Percentiles rank a stretch among this genome's conserved stretches.
Evolutionary conservation across 2,888 invertebrate genomes (phyloP).

Genomic region (Dynastes maya): DNA sequence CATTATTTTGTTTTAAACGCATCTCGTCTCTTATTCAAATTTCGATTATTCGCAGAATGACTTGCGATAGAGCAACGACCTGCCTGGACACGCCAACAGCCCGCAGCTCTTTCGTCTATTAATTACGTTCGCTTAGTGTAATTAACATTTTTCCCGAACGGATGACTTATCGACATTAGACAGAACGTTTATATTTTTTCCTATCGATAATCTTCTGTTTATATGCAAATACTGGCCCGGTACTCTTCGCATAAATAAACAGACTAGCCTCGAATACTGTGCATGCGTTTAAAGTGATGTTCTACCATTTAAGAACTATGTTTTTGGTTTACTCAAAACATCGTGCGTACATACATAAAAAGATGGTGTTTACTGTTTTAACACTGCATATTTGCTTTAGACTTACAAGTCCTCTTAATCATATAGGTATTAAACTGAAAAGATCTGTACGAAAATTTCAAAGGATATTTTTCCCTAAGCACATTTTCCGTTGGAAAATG

Average conservation of each 20-base stretch:
- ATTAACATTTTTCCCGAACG: slow-evolving; percentile 42
- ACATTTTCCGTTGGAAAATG: too few relatives aligned
- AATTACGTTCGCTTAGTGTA: slow-evolving; percentile 44
- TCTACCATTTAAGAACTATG: neutral
- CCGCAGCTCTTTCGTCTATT: slow-evolving; percentile 40
- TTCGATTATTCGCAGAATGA: slow-evolving; percentile 32
- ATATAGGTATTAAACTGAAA: neutral
- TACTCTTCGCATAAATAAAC: slow-evolving; percentile 22
- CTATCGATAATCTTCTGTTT: slow-evolving; percentile 36
- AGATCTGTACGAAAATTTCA: neutral
- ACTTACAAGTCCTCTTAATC: neutral
- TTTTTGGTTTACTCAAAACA: neutral
- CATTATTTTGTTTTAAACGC: neutral
- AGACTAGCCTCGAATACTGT: neutral
- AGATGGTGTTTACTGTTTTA: slow-evolving; percentile 1
- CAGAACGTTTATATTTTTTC: slow-evolving; percentile 32
- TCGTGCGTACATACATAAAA: neutral
- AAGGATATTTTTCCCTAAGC: neutral
- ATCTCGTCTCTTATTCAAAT: slow-evolving; percentile 26
- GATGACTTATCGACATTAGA: slow-evolving; percentile 35
- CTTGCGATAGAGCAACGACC: slow-evolving; percentile 30
- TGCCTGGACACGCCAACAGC: slow-evolving; percentile 33
- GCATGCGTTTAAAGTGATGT: neutral
- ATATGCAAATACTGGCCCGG: slow-evolving; percentile 27
- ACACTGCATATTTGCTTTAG: too few relatives aligned